phyloP scores from a whole-genome alignment of 2,113 vertebrate genomes.

The Sphyrna mokarran region DNA sequence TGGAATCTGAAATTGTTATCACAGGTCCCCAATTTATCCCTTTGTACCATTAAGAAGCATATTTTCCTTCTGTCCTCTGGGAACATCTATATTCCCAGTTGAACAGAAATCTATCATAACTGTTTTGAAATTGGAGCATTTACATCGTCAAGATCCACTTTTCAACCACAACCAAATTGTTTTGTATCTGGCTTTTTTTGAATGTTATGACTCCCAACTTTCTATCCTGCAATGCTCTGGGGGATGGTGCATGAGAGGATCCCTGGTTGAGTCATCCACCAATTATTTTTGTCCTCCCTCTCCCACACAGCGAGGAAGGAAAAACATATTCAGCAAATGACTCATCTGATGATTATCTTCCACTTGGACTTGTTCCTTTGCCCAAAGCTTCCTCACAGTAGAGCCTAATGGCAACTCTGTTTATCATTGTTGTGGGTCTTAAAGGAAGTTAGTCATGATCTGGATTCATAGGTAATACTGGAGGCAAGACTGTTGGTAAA shows the following conservation, averaged over 20 bases:
- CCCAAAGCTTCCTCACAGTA: not conserved
- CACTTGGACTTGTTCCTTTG: not conserved
- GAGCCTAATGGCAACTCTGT: too few relatives aligned
- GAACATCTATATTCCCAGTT: not conserved
- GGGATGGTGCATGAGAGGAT: not conserved
- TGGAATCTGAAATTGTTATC: not conserved
- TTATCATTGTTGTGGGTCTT: too few relatives aligned
- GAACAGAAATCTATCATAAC: conserved; percentile 3
- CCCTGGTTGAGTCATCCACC: not conserved
- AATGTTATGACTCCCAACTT: not conserved
- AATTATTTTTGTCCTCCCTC: not conserved
- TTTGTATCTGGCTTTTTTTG: not conserved
- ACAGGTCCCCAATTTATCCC: not conserved
- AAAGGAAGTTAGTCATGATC: too few relatives aligned
- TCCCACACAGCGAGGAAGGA: not conserved
- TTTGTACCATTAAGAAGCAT: not conserved
- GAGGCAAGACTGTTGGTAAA: too few relatives aligned
- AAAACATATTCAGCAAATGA: not conserved
- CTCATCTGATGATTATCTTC: not conserved
- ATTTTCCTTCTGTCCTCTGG: not conserved
- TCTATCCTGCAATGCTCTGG: not conserved
- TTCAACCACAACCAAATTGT: not conserved
- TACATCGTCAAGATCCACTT: not conserved
- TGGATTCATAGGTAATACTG: too few relatives aligned
- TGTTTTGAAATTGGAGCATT: not conserved